Evolutionary conservation across 92 coral and sea anemone genomes (phyloP).

Genomic region (Actinostola sp.): DNA sequence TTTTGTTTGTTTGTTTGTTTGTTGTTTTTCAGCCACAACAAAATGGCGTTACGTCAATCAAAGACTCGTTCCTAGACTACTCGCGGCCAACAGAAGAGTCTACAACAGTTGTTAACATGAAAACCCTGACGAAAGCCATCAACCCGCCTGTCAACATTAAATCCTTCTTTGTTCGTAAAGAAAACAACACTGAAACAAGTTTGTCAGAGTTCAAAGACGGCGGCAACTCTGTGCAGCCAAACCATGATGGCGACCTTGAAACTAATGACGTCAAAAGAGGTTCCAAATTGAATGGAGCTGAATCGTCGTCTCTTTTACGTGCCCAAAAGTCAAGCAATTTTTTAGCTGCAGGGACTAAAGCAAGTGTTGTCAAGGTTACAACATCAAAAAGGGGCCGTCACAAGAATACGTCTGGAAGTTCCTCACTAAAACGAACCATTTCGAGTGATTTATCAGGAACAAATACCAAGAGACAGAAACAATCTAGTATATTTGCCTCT

Average conservation of each 20-base stretch:
- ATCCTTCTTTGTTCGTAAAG: conserved; percentile 76
- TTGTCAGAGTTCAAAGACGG: conserved; percentile 7
- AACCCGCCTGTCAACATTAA: conserved; percentile 89
- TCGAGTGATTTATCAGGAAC: conserved; percentile 26
- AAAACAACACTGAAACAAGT: not conserved
- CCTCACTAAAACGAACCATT: conserved; percentile 57
- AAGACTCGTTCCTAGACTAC: conserved; percentile 34
- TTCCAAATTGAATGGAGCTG: conserved; percentile 12
- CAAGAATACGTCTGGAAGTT: conserved; percentile 26
- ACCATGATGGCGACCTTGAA: not conserved
- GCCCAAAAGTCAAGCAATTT: not conserved
- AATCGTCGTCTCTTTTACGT: not conserved
- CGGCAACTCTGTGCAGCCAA: not conserved
- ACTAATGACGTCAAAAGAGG: not conserved
- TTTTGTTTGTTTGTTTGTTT: no score
- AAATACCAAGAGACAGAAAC: conserved; percentile 56
- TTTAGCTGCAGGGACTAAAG: conserved; percentile 2
- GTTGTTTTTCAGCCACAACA: conserved; percentile 68
- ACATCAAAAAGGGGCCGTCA: conserved; percentile 35
- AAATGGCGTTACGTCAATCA: conserved; percentile 31
- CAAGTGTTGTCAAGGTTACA: conserved; percentile 11
- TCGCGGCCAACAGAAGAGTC: conserved; percentile 63
- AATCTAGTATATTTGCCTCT: conserved; percentile 67
- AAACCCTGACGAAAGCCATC: conserved; percentile 79
- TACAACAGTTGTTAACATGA: conserved; percentile 63